Conservation (phyloP, 2,113 vertebrate genomes). For the Noturus placidus region DNA sequence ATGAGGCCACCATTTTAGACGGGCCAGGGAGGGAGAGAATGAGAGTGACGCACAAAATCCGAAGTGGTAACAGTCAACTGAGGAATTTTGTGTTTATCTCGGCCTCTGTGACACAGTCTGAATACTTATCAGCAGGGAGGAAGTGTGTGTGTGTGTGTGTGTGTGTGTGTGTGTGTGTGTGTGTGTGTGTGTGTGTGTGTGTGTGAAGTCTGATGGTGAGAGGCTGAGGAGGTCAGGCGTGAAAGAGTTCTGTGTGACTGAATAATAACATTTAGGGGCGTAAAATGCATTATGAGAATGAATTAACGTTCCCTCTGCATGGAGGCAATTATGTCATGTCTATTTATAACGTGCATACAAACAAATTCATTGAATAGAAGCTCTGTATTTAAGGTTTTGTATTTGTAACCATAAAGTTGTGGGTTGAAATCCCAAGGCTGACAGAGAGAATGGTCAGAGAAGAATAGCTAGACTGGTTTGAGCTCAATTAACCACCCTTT, state of each 20-base stretch:
- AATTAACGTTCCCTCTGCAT: neutral
- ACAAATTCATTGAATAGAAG: neutral
- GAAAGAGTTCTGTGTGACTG: neutral
- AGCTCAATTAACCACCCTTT: neutral
- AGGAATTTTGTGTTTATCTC: conserved; percentile 44
- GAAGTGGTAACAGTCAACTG: conserved; percentile 33
- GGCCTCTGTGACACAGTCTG: conserved; percentile 8
- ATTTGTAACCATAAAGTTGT: neutral
- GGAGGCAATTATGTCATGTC: neutral
- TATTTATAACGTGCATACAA: neutral
- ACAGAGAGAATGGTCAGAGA: neutral
- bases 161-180: neutral
- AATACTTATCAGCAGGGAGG: conserved; percentile 40
- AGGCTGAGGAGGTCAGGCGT: conserved; percentile 1
- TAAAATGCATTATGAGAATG: neutral
- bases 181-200: neutral
- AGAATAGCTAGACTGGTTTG: neutral
- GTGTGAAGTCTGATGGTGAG: neutral
- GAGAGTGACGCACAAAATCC: conserved; percentile 22
- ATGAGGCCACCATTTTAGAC: neutral
- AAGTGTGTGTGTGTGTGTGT: neutral
- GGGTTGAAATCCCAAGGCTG: neutral
- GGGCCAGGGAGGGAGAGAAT: neutral
- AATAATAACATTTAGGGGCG: neutral
- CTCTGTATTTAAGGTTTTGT: neutral